Evolutionary conservation across 2,113 vertebrate species (phyloP), one percentile per base, ranked within the genome.

Genomic region (Sceloporus undulatus): DNA sequence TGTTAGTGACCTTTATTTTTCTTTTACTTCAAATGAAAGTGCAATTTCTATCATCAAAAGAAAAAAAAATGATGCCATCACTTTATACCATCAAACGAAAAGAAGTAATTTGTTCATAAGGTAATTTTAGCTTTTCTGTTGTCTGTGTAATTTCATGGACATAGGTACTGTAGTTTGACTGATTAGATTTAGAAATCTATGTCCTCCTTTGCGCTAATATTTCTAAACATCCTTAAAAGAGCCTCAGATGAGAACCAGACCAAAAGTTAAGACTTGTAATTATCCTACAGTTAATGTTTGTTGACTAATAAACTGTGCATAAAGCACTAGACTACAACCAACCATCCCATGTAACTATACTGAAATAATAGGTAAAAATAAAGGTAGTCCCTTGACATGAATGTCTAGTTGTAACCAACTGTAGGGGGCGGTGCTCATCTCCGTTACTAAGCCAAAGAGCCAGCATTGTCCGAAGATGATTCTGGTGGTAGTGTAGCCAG

Each of bases 161-260:
- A 83, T 85, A 34, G 42, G 52, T 3, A 5, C 42, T 59, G 74
- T 86, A 91, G 82, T 68, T 76, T 83, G 34, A 66, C 48, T 75
- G 62, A 75, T 88, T 88, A 88, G 82, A 84, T 87, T 52, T 89
- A 87, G 59, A 76, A 90, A 91, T 79, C 79, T 2, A 56, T 11
- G 14, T 87, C 73, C 25, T 71, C 25, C 19, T 90, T 66, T 92
- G 29, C 38, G 42, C 16, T 91, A 86, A 79, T 66, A 87, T n/a
- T 85, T 84, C 62, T 75, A 90, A 89, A 14, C 38, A 87, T 4
- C 73, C 89, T 83, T 85, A 84, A 92, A 89, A 92, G 23, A 42
- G 9, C 5, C 18, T 38, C 78, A 79, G 59, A 68, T 8, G 23
- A 48, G 4, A 66, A 42, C 21, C 62, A 80, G 79, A 85, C 19